Base-by-base conservation (phyloP, 2,888 invertebrate species). In the Cephus pulcher region DNA sequence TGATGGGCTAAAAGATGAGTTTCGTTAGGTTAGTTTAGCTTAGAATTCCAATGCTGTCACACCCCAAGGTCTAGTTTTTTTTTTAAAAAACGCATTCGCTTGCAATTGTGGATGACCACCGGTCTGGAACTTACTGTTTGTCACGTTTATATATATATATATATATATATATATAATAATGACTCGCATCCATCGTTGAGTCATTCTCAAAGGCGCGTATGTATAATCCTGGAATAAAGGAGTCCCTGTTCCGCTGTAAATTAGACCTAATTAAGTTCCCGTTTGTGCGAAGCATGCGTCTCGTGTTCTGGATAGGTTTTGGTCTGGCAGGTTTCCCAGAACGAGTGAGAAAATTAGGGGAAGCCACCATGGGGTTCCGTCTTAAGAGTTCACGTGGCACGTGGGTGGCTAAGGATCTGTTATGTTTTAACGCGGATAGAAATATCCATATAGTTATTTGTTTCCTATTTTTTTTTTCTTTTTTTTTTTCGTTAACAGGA, bases 221-320 rank as follows among this genome's bases (percentile, higher is more conserved):
- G 23, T 56, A 56, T 56, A 56, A 56, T 56, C 23, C 56, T 56
- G 34, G 11, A 34, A 75, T 37, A 75, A 75, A 12, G 75, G 34
- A 75, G 71, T 74, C 70, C 69, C 74, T 75, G 78, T 78, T 78
- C 34, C 75, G 78, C 78, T 75, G 78, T 78, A 78, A 78, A 78
- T 78, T 78, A 78, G 78, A 75, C 69, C 78, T 78, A 78, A 78
- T 78, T 78, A 78, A 78, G 75, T 75, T 75, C 71, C 78, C 33
- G 32, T 4, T 40, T 69, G 33, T 12, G n/a, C 34, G 71, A 35
- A 12, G 70, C 70, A 40, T n/a, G 32, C 33, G 35, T 70, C 33
- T 78, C 33, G 34, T 40, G n/a, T 75, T 75, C 34, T 34, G 78
- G 78, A 75, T 74, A 78, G 75, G 78, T 78, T 78, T 30, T 34